Percentiles rank a stretch among this genome's conserved stretches.
Conservation (phyloP, 2,888 invertebrate species). For the Meta bourneti region DNA sequence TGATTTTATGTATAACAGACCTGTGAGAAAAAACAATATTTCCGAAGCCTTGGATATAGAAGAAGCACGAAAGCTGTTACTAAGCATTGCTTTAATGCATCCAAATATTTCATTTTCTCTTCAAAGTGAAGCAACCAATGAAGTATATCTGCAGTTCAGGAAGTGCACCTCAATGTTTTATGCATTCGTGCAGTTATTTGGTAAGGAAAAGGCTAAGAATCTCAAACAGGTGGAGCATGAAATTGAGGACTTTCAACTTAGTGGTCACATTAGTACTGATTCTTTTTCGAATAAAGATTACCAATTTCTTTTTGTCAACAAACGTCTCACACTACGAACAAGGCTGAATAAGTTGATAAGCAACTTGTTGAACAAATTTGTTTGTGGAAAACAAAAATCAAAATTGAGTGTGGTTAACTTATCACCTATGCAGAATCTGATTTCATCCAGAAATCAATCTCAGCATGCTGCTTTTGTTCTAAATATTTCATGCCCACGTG, state of each 20-base stretch:
- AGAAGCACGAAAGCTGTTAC: conserved; percentile 84
- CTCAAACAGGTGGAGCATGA: conserved; percentile 81
- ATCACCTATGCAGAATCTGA: not conserved
- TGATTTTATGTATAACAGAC: conserved; percentile 85
- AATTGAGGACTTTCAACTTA: conserved; percentile 83
- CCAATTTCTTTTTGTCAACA: conserved; percentile 87
- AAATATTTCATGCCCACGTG: conserved; percentile 83
- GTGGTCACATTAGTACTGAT: conserved; percentile 84
- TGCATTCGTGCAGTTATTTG: conserved; percentile 83
- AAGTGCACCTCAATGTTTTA: conserved; percentile 84
- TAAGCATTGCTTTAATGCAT: conserved; percentile 86
- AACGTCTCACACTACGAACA: conserved; percentile 83
- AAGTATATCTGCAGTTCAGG: conserved; percentile 84
- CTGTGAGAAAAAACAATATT: conserved; percentile 84
- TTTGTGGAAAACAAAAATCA: conserved; percentile 77
- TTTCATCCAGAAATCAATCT: conserved; percentile 47
- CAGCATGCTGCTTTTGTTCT: conserved; percentile 82
- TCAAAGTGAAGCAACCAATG: conserved; percentile 85
- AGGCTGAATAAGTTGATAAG: conserved; percentile 83
- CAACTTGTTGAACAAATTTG: conserved; percentile 80
- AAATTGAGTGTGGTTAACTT: not conserved
- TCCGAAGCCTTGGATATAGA: conserved; percentile 84
- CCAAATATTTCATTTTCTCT: conserved; percentile 85
- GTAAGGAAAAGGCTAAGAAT: conserved; percentile 80
- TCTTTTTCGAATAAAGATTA: conserved; percentile 81